phyloP scores from a whole-genome alignment of 2,888 invertebrate genomes.

The Aspidiotus destructor region DNA sequence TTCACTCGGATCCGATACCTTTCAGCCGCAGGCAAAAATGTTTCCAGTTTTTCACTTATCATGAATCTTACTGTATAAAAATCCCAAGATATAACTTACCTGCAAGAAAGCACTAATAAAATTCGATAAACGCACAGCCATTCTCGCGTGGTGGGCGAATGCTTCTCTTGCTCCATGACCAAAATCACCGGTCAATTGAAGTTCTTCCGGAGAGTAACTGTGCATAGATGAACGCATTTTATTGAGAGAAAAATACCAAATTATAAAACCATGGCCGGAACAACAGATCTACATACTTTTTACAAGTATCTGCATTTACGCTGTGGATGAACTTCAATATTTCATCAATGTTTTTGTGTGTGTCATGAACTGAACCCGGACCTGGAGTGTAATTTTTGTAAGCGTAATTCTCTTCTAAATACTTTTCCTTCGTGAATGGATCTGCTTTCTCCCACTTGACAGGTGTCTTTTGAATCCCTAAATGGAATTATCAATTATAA shows the following conservation, averaged over 20 bases:
- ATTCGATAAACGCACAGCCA: slow-evolving; percentile 90
- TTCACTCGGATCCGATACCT: slow-evolving; percentile 77
- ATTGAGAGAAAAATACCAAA: too few species aligned
- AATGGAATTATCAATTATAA: neutral
- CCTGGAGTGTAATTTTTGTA: slow-evolving; percentile 55
- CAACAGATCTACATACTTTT: slow-evolving; percentile 45
- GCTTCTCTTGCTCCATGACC: slow-evolving; percentile 77
- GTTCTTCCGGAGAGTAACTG: slow-evolving; percentile 62
- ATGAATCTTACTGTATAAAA: neutral
- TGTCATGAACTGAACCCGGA: slow-evolving; percentile 54
- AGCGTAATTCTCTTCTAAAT: slow-evolving; percentile 61
- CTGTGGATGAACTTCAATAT: slow-evolving; percentile 65
- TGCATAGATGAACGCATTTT: slow-evolving; percentile 31
- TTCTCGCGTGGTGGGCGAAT: slow-evolving; percentile 89
- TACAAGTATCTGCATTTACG: slow-evolving; percentile 55
- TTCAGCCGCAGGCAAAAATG: neutral
- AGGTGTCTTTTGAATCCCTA: slow-evolving; percentile 77
- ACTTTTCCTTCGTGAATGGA: slow-evolving; percentile 52
- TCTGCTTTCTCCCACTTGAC: slow-evolving; percentile 71
- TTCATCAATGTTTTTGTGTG: slow-evolving; percentile 64
- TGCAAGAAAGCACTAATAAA: slow-evolving; percentile 92
- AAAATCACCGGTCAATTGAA: slow-evolving; percentile 75
- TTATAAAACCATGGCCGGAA: too few species aligned
- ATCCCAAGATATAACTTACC: slow-evolving; percentile 43
- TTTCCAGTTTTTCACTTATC: neutral